Evolutionary conservation across 2,797 vertebrate species (phyloP).

Genomic region (Pygocentrus nattereri): DNA sequence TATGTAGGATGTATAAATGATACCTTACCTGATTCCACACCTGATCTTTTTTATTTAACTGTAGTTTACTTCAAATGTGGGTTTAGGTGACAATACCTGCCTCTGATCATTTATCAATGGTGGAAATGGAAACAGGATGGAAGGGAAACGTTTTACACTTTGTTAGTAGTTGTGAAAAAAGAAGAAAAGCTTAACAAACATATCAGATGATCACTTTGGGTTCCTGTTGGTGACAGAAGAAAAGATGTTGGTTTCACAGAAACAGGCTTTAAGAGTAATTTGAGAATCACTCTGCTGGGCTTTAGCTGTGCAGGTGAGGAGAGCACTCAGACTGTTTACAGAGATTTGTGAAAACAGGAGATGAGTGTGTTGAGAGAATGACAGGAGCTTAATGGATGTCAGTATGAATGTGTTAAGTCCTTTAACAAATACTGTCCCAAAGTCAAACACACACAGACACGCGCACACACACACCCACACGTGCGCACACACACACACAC

Average conservation of each 20-base stretch:
- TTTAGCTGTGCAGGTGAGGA: neutral
- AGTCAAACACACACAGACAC: constrained; percentile 6
- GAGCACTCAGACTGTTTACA: constrained; percentile 21
- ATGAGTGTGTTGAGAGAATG: constrained; percentile 8
- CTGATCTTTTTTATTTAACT: no score
- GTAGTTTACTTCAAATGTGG: no score
- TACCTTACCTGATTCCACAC: no score
- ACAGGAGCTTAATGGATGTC: constrained; percentile 23
- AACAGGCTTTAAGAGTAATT: neutral
- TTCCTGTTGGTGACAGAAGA: neutral
- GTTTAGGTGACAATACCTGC: no score
- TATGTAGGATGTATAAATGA: no score
- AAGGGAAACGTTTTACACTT: no score
- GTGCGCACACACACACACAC: neutral
- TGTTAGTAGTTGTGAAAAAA: no score
- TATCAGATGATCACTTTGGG: neutral
- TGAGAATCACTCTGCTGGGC: neutral
- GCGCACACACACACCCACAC: neutral
- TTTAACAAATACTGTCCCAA: constrained; percentile 16
- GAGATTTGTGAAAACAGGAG: constrained; percentile 18
- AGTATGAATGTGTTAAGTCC: constrained; percentile 21
- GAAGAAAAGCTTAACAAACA: neutral
- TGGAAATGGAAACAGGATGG: no score
- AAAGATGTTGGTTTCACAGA: neutral
- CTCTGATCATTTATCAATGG: no score